Evolutionary conservation across 2,113 vertebrate species (phyloP).

Genomic region (Bagarius yarrelli): DNA sequence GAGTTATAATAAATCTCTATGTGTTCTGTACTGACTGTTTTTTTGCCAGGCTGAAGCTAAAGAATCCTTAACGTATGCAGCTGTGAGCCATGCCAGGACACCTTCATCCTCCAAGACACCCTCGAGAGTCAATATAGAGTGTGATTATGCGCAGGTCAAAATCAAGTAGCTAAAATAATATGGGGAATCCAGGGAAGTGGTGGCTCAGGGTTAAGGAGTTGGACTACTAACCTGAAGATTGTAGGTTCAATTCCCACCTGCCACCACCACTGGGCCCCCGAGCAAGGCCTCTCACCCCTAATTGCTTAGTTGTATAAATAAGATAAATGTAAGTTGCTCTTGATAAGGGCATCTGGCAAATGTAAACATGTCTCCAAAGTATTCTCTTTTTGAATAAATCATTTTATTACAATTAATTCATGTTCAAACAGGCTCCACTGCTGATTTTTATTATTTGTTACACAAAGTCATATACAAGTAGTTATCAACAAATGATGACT

Average conservation of each 20-base stretch:
- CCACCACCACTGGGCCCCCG: too few relatives aligned
- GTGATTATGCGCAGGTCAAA: constrained; percentile 15
- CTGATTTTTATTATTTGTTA: not conserved
- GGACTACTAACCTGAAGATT: too few relatives aligned
- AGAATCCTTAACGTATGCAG: not conserved
- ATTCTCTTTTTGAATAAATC: not conserved
- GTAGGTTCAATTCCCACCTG: too few relatives aligned
- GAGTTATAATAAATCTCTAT: too few relatives aligned
- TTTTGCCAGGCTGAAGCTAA: not conserved
- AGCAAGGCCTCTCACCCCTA: too few relatives aligned
- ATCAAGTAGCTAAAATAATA: not conserved
- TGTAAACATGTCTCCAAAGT: not conserved
- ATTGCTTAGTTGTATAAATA: too few relatives aligned
- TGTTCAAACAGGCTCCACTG: not conserved
- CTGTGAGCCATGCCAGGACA: not conserved
- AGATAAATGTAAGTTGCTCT: too few relatives aligned
- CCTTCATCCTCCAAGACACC: not conserved
- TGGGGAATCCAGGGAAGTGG: too few relatives aligned
- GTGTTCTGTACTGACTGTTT: not conserved
- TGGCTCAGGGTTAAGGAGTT: too few relatives aligned
- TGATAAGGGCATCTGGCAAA: too few relatives aligned
- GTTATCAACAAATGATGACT: not conserved
- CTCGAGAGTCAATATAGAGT: not conserved
- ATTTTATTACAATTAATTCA: not conserved
- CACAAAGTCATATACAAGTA: not conserved